Evolutionary conservation across 2,797 vertebrate genomes (phyloP), one percentile per base, ranked within the genome.

Genomic region (Epinephelus malabaricus): DNA sequence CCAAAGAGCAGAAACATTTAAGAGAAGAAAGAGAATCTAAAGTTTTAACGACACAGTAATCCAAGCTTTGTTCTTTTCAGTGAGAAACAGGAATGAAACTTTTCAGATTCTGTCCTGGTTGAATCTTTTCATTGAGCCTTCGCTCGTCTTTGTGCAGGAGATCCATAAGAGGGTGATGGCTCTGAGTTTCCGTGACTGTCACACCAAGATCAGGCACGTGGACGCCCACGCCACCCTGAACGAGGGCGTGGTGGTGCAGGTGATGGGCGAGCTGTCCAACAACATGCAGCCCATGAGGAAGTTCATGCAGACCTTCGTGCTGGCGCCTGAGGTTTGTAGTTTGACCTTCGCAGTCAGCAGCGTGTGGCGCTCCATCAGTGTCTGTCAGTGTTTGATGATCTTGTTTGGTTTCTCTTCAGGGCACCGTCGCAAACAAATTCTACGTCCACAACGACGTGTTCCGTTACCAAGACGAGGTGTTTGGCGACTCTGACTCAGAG

Each of bases 401-500:
- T 3, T 43, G 40, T 43, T 43, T 43, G 3, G 47, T 30, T 17
- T 53, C 1, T 19, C 21, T 70, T 0, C 83, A 99, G 98, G 98
- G 98, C 0, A 99, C 98, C 10, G 98, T 99, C 60, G 97, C 98
- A 66, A 99, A 99, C 92, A 99, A 99, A 79, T 99, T 99, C 92
- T 99, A 99, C 78, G 98, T 99, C 74, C 98, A 99, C 91, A 99
- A 99, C 0, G 98, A 99, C 59, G 98, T 99, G 88, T 99, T 99
- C 85, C 97, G 98, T 79, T 99, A 99, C 89, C 98, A 99, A 78
- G 98, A 99, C 80, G 98, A 99, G 80, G 97, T 99, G 71, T 99
- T 99, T 60, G 97, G 97, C 1, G 98, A 99, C 88, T 99, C 98
- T 0, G 97, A 99, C 83, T 99, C 98, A 0, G 98, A 99, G 76